Conservation (phyloP, 2,888 invertebrate genomes). For the Spilarctia lutea region DNA sequence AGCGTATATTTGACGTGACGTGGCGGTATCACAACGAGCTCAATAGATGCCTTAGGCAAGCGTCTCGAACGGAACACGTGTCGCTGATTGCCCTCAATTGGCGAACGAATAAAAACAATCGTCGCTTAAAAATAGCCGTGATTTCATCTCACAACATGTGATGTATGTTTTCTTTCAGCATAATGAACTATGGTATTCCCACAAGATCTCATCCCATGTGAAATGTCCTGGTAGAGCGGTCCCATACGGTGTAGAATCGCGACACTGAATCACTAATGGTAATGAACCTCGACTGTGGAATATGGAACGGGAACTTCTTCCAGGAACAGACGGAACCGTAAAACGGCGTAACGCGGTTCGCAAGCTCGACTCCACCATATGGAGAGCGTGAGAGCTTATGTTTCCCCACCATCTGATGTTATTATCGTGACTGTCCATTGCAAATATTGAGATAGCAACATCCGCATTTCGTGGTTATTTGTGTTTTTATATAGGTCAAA, state of each 20-base stretch:
- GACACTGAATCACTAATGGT: slow-evolving; percentile 73
- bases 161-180: slow-evolving; percentile 77
- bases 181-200: slow-evolving; percentile 73
- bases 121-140: slow-evolving; percentile 86
- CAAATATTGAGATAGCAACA: slow-evolving; percentile 72
- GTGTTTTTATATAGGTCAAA: slow-evolving; percentile 68
- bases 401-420: slow-evolving; percentile 66
- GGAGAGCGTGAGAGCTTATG: slow-evolving; percentile 63
- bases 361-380: slow-evolving; percentile 60
- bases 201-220: slow-evolving; percentile 76
- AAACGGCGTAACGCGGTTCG: slow-evolving; percentile 53
- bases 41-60: slow-evolving; percentile 76
- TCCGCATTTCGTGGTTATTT: slow-evolving; percentile 69
- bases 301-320: slow-evolving; percentile 64
- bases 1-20: slow-evolving; percentile 61
- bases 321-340: slow-evolving; percentile 61
- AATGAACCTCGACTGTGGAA: slow-evolving; percentile 65
- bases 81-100: slow-evolving; percentile 86
- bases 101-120: slow-evolving; percentile 87
- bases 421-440: slow-evolving; percentile 65
- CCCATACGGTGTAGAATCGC: slow-evolving; percentile 73
- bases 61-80: slow-evolving; percentile 83
- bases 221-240: slow-evolving; percentile 73
- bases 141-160: slow-evolving; percentile 85
- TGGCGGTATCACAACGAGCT: slow-evolving; percentile 68